These are phyloP conservation scores for Petroica traversi DNA, from an alignment of 2,113 vertebrate genomes.

Conservation along the genomic window DNA sequence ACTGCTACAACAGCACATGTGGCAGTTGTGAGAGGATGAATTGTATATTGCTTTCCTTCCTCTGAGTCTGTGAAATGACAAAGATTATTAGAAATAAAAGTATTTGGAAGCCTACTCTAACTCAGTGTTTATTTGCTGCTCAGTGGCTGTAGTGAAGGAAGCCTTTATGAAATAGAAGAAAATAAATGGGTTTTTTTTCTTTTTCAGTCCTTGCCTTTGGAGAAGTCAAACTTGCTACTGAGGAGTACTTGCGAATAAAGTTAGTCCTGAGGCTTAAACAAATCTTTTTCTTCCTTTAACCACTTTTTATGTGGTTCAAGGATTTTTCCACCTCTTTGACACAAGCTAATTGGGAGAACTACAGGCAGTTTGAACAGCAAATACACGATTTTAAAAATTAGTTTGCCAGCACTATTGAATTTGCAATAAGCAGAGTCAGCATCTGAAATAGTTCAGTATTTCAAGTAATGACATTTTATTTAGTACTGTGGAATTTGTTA, in stretches of 20 bases:
- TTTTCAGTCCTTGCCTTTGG: background rate
- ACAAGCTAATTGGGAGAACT: slow-evolving; percentile 70
- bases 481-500: slow-evolving; percentile 76
- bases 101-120: background rate
- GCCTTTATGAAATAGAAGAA: background rate
- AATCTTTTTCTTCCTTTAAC: slow-evolving; percentile 54
- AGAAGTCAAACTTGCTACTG: slow-evolving; percentile 4
- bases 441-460: slow-evolving; percentile 78
- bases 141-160: background rate
- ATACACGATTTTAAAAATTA: slow-evolving; percentile 73
- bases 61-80: background rate
- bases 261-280: slow-evolving; percentile 55
- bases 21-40: background rate
- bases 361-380: slow-evolving; percentile 66
- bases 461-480: slow-evolving; percentile 80
- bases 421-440: slow-evolving; percentile 76
- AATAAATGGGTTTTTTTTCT: background rate
- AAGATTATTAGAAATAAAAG: slow-evolving; percentile 1
- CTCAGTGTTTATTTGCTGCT: background rate
- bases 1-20: accelerated
- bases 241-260: slow-evolving; percentile 22
- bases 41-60: background rate
- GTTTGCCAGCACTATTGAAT: slow-evolving; percentile 78
- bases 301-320: slow-evolving; percentile 34
- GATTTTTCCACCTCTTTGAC: slow-evolving; percentile 56